Base-by-base conservation (phyloP, 2,888 invertebrate species). In the Subacronicta megacephala region DNA sequence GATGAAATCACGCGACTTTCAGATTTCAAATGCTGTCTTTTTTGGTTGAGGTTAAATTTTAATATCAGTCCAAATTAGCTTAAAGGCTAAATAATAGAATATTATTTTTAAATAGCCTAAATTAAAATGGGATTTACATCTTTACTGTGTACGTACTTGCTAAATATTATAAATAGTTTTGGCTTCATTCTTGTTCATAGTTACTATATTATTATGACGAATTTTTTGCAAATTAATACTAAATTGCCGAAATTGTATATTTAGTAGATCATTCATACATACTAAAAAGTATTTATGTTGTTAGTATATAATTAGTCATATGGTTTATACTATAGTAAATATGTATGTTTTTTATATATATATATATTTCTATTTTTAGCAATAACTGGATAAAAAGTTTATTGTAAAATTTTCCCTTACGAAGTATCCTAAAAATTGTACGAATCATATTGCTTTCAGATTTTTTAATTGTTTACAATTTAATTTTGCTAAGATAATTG, bases 361-460 rank as follows among this genome's bases (percentile, higher is more conserved):
- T 23, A 31, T 43, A 42, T 58, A 73, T 55, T 51, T 26, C 41
- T 52, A 59, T 9, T n/a, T 31, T 59, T 66, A 20, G 50, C 51
- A 70, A 65, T 63, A 73, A 62, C 67, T 64, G 65, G 56, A 53
- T 73, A 65, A 71, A 72, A 75, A 63, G 43, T 72, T 75, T 60
- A 64, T 46, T 54, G 61, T 72, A 70, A 61, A 59, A 45, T 53
- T 62, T 66, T 52, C 35, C 58, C 74, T 76, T 74, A 73, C 20
- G 57, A 47, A 47, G 18, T 75, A 63, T 58, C 60, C 42, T 76
- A 62, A 66, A 56, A 59, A 65, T 75, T 75, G 75, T 75, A 75
- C 75, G 60, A 63, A 61, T 63, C 35, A 37, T 75, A 75, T 75
- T 75, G 75, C 75, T 75, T 76, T 76, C 42, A 23, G 60, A 53